Evolutionary conservation across 2,113 vertebrate genomes (phyloP), one percentile per base, ranked within the genome.

Genomic region (Trichechus manatus): DNA sequence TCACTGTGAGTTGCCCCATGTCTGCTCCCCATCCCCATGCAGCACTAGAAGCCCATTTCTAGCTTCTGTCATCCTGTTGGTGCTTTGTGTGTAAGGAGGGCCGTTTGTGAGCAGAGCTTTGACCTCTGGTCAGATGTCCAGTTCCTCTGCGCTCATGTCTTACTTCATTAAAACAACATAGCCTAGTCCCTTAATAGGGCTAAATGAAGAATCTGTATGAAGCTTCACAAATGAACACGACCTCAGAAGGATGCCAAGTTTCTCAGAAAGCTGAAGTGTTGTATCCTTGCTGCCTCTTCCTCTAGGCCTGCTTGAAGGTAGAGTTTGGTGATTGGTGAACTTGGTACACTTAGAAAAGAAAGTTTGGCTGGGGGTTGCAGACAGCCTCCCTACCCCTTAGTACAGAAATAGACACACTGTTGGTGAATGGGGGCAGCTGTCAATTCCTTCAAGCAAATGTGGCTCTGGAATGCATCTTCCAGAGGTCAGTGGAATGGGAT

Each of bases 11-110:
- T 82, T 56, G 29, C 53, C 59, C 80, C 80, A 6, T 39, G 27
- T 29, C 64, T 59, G 0, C 39, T 88, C 66, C 13, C 10, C 15
- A 15, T 13, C 79, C 29, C 3, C 23, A 10, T 0, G 4, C 0
- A 3, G 20, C 72, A 17, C 63, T 42, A 66, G 66, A n/a, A 68
- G 53, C 42, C 47, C 6, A 8, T 89, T 68, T 85, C 75, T 50
- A 36, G 29, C 6, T 1, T 79, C 33, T 80, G 47, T 44, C 92
- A 70, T 84, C 27, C 44, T 36, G 0, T 23, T 0, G 1, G 31
- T 93, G 50, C 84, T 93, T 61, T 68, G n/a, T 50, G 25, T 88
- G 83, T 14, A 68, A 59, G 70, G 29, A 59, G 31, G 31, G 19
- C 83, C 44, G n/a, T 17, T 72, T 3, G 1, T 61, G 82, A 72